Conservation (phyloP, 1,140 invertebrate species). For the Vollenhovia emeryi region DNA sequence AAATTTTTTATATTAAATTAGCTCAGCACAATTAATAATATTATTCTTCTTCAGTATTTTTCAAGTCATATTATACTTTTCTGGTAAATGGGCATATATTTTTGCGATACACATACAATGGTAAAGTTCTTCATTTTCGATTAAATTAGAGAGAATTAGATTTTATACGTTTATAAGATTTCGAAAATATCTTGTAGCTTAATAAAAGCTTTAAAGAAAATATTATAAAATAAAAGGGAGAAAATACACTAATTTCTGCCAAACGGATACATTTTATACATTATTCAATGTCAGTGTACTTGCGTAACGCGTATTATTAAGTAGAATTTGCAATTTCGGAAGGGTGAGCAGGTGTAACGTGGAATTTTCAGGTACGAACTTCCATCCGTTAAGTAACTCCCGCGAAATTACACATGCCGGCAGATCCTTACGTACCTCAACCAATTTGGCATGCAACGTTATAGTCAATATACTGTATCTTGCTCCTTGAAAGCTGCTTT, state of each 20-base stretch:
- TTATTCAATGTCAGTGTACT: neutral
- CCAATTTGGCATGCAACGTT: conserved; percentile 49
- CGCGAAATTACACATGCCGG: conserved; percentile 28
- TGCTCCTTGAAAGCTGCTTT: neutral
- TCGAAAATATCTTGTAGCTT: neutral
- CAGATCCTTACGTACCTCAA: conserved; percentile 47
- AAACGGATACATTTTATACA: neutral
- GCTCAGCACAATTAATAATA: neutral
- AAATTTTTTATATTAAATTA: neutral
- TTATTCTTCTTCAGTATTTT: neutral
- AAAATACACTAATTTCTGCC: neutral
- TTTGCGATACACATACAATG: neutral
- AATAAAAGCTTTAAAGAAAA: neutral
- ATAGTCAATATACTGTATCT: conserved; percentile 56
- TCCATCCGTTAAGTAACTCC: conserved; percentile 44
- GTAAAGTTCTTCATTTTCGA: neutral
- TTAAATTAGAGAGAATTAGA: conserved; percentile 1
- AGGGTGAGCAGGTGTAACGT: conserved; percentile 18
- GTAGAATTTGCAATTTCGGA: conserved; percentile 20
- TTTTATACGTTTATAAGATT: neutral
- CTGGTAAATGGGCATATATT: neutral
- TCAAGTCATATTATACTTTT: neutral
- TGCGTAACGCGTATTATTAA: conserved; percentile 29
- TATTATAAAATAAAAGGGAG: neutral
- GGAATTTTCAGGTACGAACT: conserved; percentile 47